These are phyloP conservation scores for Lophius piscatorius DNA, from an alignment of 2,113 vertebrate species.

Conservation along the genomic window DNA sequence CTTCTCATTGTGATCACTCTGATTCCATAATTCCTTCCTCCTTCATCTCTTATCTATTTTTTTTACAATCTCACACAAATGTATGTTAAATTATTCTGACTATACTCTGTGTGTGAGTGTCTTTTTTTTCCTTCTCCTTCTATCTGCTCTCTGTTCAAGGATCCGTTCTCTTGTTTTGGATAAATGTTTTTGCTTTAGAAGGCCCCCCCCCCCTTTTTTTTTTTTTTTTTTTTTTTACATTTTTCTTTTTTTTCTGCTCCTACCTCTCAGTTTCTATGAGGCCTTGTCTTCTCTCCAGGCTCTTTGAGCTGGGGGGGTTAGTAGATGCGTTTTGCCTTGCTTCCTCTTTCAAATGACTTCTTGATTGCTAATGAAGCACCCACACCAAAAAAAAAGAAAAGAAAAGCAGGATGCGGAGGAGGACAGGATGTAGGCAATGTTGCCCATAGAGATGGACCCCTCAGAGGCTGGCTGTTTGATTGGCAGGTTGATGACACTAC, in stretches of 20 bases:
- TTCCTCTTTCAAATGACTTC: constrained; percentile 63
- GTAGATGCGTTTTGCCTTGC: constrained; percentile 48
- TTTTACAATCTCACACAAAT: not conserved
- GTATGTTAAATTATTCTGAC: constrained; percentile 1
- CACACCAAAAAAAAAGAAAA: constrained; percentile 21
- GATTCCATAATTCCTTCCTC: no score
- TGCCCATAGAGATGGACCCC: constrained; percentile 59
- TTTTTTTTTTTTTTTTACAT: not conserved
- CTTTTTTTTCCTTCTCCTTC: not conserved
- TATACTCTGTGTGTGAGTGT: not conserved
- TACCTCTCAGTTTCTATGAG: constrained; percentile 19
- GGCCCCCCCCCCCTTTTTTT: no score
- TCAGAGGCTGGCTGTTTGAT: constrained; percentile 41
- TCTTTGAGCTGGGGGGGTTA: constrained; percentile 51
- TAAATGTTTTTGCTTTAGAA: not conserved
- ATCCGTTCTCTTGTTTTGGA: not conserved
- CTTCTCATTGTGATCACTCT: no score
- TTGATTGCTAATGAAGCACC: constrained; percentile 69
- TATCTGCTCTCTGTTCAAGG: not conserved
- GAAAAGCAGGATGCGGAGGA: constrained; percentile 30
- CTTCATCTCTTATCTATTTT: no score
- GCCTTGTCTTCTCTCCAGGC: constrained; percentile 1
- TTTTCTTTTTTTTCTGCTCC: not conserved
- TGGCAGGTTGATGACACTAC: constrained; percentile 65
- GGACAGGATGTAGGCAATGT: constrained; percentile 42